phyloP scores from a whole-genome alignment of 2,888 invertebrate genomes.

The Zygothrica quintamaculata region DNA sequence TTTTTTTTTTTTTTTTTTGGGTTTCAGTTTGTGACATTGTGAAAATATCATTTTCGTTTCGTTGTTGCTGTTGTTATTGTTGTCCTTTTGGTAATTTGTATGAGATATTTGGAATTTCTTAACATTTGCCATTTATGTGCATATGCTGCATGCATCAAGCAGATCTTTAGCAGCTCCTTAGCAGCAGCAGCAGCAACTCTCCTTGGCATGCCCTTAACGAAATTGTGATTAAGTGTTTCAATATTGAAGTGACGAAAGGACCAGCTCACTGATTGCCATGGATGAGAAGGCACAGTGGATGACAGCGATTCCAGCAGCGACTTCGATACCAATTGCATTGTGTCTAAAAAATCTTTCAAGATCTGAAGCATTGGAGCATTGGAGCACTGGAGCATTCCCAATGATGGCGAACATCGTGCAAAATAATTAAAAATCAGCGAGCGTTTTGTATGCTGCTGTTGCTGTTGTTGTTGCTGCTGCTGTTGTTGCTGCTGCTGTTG shows the following conservation, averaged over 20 bases:
- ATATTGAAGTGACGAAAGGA: slow-evolving; percentile 77
- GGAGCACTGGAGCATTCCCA: slow-evolving; percentile 12
- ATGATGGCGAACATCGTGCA: slow-evolving; percentile 69
- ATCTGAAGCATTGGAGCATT: slow-evolving; percentile 10
- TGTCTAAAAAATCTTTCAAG: slow-evolving; percentile 3
- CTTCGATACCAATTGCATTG: slow-evolving; percentile 16
- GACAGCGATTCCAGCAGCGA: slow-evolving; percentile 7
- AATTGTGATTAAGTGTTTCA: slow-evolving; percentile 80
- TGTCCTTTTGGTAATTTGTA: slow-evolving; percentile 75
- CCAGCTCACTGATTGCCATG: slow-evolving; percentile 47
- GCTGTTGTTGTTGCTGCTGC: not conserved
- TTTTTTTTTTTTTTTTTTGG: slow-evolving; percentile 59
- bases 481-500: not conserved
- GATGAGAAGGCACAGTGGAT: slow-evolving; percentile 16
- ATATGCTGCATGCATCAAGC: slow-evolving; percentile 23
- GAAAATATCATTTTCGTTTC: slow-evolving; percentile 27
- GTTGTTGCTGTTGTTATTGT: slow-evolving; percentile 27
- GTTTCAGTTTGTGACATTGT: slow-evolving; percentile 33
- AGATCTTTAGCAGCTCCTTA: slow-evolving; percentile 5
- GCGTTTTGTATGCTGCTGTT: slow-evolving; percentile 59
- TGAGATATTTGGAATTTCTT: slow-evolving; percentile 73
- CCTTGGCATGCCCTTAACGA: slow-evolving; percentile 66
- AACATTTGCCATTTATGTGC: slow-evolving; percentile 71
- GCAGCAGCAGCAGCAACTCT: slow-evolving; percentile 4
- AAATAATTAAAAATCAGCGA: slow-evolving; percentile 77